Conservation (phyloP, 2,797 vertebrate species). For the Diplodus puntazzo region DNA sequence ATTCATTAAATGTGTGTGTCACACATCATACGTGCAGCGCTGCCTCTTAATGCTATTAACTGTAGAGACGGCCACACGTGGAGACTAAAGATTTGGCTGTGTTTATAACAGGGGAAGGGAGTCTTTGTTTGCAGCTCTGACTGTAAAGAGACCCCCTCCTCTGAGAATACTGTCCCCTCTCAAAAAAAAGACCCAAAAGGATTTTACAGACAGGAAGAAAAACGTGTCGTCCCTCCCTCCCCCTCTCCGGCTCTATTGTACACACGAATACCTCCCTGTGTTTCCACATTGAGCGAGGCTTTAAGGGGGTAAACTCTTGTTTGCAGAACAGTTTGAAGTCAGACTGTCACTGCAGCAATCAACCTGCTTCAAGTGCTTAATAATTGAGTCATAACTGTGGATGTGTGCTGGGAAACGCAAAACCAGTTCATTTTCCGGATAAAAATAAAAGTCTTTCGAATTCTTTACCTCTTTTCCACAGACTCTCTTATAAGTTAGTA, state of each 20-base stretch:
- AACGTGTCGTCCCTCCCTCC: constrained; percentile 59
- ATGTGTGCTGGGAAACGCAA: neutral
- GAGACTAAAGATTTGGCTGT: constrained; percentile 22
- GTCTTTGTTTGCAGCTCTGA: constrained; percentile 65
- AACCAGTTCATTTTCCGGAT: neutral
- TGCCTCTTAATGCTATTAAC: constrained; percentile 15
- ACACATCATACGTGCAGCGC: neutral
- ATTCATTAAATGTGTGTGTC: neutral
- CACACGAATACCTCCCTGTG: constrained; percentile 44
- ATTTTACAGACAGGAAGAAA: constrained; percentile 70
- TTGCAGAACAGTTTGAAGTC: constrained; percentile 27
- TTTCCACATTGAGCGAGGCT: constrained; percentile 35
- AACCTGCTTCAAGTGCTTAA: neutral
- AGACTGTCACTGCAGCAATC: constrained; percentile 16
- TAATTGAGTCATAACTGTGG: neutral
- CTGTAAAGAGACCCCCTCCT: constrained; percentile 31
- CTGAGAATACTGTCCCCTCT: constrained; percentile 44
- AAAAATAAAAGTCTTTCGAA: neutral
- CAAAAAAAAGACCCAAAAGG: constrained; percentile 24
- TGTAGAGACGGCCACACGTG: constrained; percentile 15
- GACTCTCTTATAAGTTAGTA: constrained; percentile 1
- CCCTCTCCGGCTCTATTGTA: constrained; percentile 48
- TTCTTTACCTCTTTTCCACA: neutral
- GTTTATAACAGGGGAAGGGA: constrained; percentile 31
- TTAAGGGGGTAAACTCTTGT: constrained; percentile 1